phyloP scores from a whole-genome alignment of 2,113 vertebrate species.

The Equus przewalskii region DNA sequence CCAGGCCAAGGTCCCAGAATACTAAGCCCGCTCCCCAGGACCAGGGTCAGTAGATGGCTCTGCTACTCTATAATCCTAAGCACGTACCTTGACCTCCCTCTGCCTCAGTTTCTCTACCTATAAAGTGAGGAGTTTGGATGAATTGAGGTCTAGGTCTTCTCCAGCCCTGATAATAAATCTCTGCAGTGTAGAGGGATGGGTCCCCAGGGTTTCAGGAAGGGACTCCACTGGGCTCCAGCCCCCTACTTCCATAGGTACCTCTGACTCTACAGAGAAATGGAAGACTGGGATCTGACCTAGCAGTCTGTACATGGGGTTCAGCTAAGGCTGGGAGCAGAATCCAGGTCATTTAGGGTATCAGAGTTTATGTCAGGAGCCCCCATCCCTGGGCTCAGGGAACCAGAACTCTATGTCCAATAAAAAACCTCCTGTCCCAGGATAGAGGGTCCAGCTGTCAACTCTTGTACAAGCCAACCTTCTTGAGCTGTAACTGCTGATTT shows the following conservation, averaged over 20 bases:
- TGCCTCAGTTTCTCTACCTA: background rate
- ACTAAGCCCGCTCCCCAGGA: background rate
- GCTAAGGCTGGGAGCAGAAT: conserved; percentile 37
- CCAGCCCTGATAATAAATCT: background rate
- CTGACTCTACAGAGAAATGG: background rate
- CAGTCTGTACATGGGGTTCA: background rate
- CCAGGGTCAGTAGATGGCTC: background rate
- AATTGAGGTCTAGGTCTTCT: background rate
- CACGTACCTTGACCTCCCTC: background rate
- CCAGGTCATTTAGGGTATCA: conserved; percentile 3
- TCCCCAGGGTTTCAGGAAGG: background rate
- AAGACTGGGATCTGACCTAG: conserved; percentile 25
- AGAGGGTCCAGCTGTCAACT: background rate
- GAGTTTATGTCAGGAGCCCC: background rate
- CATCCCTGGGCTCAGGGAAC: background rate
- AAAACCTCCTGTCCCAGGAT: background rate
- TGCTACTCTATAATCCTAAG: conserved; percentile 18
- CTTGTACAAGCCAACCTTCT: background rate
- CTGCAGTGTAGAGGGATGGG: background rate
- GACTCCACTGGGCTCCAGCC: background rate
- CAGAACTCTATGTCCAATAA: background rate
- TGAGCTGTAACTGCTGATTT: conserved; percentile 8
- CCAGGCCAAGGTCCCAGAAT: background rate
- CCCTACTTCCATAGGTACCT: background rate
- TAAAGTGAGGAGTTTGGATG: conserved; percentile 5